phyloP scores from a whole-genome alignment of 2,797 vertebrate species.

The Tadarida brasiliensis region DNA sequence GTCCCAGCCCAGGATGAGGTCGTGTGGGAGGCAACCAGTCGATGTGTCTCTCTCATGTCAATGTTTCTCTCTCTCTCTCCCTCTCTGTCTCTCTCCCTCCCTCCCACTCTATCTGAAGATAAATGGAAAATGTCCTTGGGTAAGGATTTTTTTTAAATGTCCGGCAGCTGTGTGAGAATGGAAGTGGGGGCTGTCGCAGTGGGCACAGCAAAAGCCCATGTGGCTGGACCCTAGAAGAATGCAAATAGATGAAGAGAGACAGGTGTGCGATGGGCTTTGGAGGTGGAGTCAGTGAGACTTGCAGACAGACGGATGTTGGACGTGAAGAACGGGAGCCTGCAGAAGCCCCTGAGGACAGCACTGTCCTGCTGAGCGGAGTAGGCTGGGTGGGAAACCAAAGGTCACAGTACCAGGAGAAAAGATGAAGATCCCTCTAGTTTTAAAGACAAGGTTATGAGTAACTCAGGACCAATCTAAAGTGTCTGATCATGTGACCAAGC shows the following conservation, averaged over 20 bases:
- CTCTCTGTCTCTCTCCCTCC: too few species aligned
- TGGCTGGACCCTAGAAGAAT: not conserved
- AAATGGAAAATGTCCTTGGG: too few species aligned
- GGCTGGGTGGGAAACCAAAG: not conserved
- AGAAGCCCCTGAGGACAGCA: fast-evolving
- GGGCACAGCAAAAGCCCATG: not conserved
- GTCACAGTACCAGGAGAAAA: not conserved
- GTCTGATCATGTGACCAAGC: fast-evolving
- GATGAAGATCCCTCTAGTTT: not conserved
- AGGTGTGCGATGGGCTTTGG: not conserved
- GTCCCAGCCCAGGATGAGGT: too few species aligned
- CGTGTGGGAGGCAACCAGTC: too few species aligned
- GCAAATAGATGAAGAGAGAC: not conserved
- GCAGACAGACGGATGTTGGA: fast-evolving
- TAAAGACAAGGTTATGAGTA: not conserved
- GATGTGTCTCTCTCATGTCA: too few species aligned
- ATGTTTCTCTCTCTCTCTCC: too few species aligned
- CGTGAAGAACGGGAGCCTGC: fast-evolving
- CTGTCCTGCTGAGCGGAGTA: too few species aligned
- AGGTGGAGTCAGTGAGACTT: too few species aligned
- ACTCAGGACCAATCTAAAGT: fast-evolving
- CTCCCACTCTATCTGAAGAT: too few species aligned
- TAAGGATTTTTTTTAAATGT: too few species aligned
- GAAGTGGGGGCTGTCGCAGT: too few species aligned
- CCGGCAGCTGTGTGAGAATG: not conserved